Conservation (phyloP, 2,797 vertebrate species). For the Chromobotia macracanthus region DNA sequence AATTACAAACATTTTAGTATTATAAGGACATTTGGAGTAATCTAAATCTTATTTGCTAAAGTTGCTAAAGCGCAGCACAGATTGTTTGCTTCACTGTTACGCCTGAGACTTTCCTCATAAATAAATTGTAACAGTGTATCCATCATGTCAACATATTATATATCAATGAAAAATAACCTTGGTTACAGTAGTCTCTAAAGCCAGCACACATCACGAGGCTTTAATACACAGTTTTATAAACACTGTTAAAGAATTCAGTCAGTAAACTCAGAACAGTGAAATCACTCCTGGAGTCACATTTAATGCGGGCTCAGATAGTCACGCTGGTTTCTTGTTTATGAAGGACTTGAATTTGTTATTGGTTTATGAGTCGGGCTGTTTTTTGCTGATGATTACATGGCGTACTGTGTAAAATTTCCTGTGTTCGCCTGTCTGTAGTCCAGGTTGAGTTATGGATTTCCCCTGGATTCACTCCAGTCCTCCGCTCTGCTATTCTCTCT, state of each 20-base stretch:
- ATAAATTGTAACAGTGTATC: slow-evolving; percentile 60
- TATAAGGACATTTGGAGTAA: neutral
- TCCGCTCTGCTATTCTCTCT: slow-evolving; percentile 64
- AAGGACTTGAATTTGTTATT: slow-evolving; percentile 39
- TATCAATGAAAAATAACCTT: slow-evolving; percentile 63
- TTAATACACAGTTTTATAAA: slow-evolving; percentile 47
- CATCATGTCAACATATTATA: slow-evolving; percentile 60
- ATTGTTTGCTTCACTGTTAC: slow-evolving; percentile 36
- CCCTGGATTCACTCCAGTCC: slow-evolving; percentile 79
- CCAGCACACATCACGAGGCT: slow-evolving; percentile 55
- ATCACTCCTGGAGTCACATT: slow-evolving; percentile 42
- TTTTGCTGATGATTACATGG: slow-evolving; percentile 37
- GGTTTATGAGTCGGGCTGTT: slow-evolving; percentile 22
- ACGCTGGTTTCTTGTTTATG: slow-evolving; percentile 27
- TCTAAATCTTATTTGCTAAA: slow-evolving; percentile 1
- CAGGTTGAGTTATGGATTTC: slow-evolving; percentile 80
- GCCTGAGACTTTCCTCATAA: slow-evolving; percentile 60
- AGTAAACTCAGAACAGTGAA: slow-evolving; percentile 44
- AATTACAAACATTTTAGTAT: neutral
- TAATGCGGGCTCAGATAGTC: slow-evolving; percentile 31
- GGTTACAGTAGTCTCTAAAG: slow-evolving; percentile 62
- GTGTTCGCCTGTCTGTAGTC: slow-evolving; percentile 39
- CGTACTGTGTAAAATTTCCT: slow-evolving; percentile 45
- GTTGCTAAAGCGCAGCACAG: slow-evolving; percentile 26
- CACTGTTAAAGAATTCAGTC: slow-evolving; percentile 54